Evolutionary conservation across 2,888 invertebrate species (phyloP).

Genomic region (Eulithis testata): DNA sequence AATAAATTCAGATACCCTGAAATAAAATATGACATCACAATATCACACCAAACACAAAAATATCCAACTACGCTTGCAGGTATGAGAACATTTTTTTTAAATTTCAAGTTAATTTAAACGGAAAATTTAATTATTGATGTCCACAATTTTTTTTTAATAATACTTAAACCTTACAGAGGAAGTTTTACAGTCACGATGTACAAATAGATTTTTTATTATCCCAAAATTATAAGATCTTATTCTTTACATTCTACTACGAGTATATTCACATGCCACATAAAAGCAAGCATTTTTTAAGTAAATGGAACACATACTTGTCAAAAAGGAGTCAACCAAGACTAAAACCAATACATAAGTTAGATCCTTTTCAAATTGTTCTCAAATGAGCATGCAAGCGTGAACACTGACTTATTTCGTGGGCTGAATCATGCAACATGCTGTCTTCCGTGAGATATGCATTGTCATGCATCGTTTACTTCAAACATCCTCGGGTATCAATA

Average conservation of each 20-base stretch:
- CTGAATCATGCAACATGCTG: conserved; percentile 40
- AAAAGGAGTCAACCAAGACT: no score
- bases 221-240: no score
- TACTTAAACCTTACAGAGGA: neutral
- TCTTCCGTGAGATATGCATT: neutral
- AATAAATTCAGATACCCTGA: neutral
- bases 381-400: conserved; percentile 38
- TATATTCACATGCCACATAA: neutral
- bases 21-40: neutral
- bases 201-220: neutral
- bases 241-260: no score
- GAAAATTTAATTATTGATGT: no score
- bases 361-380: no score
- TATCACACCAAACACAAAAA: neutral
- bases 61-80: neutral
- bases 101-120: no score
- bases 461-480: no score
- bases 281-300: conserved; percentile 12
- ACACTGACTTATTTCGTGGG: conserved; percentile 32
- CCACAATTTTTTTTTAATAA: neutral
- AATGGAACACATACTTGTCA: neutral
- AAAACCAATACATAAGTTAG: no score
- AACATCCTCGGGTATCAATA: no score
- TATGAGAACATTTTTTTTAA: no score
- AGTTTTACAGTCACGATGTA: conserved; percentile 4